Evolutionary conservation across 2,797 vertebrate genomes (phyloP), one percentile per base, ranked within the genome.

Genomic region (Smutsia gigantea): DNA sequence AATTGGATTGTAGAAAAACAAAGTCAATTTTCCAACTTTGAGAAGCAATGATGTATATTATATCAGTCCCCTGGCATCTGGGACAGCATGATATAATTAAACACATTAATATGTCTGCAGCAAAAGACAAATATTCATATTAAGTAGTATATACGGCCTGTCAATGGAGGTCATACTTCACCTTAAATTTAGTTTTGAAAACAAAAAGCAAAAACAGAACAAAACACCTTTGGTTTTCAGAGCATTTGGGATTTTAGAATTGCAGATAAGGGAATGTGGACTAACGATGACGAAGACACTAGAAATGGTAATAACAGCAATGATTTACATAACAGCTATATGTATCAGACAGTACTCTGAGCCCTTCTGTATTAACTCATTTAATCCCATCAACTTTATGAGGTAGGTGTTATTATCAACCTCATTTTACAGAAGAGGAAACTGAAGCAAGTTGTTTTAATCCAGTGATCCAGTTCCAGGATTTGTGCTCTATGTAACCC

Each of bases 231-330:
- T 55, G 27, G 9, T 90, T 89, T 89, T 79, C 46, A 87, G 1
- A 87, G 75, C 19, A 72, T 51, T 95, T n/a, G 25, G 23, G 34
- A 93, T 84, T 79, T 96, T 51, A 95, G 23, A 74, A 90, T 37
- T 66, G 21, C 23, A 94, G 57, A 27, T 51, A 87, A 96, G 34
- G 23, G 23, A 68, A 66, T 27, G 23, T 11, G 37, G 37, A 75
- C 61, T 19, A 42, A 87, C 3, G 64, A 78, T 37, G 79, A 69
- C 0, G 14, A 29, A 12, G 27, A 63, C 25, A 42, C 14, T 55
- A 46, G 46, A 23, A 46, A 59, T 13, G 39, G 19, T 39, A 63
- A 71, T 0, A 31, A 51, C 1, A 53, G 37, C 46, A 39, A 53
- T 39, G 63, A 91, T 66, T 64, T 75, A 64, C 27, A 55, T 9